phyloP scores from a whole-genome alignment of 2,888 invertebrate genomes.

The Thumatha senex region DNA sequence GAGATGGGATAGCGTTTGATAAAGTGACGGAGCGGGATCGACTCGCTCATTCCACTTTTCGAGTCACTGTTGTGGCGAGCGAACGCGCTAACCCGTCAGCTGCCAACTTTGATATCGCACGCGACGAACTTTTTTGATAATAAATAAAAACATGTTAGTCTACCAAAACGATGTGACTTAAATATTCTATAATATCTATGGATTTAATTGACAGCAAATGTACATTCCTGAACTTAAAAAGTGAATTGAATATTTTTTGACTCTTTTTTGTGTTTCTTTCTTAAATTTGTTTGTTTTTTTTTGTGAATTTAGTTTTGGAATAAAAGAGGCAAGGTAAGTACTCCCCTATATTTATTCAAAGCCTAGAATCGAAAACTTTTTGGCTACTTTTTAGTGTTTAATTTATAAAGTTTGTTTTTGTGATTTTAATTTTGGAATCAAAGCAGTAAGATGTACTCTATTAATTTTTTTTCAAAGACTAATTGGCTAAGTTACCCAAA shows the following conservation, averaged over 20 bases:
- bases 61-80: constrained; percentile 50
- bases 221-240: constrained; percentile 17
- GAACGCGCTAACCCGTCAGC: constrained; percentile 43
- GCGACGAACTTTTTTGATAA: constrained; percentile 38
- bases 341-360: constrained; percentile 12
- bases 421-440: constrained; percentile 18
- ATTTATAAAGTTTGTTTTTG: too few species aligned
- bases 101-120: constrained; percentile 33
- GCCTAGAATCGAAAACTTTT: too few species aligned
- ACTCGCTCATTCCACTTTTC: constrained; percentile 61
- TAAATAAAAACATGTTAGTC: constrained; percentile 46
- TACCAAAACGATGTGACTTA: constrained; percentile 52
- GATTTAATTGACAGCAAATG: constrained; percentile 24
- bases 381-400: too few species aligned
- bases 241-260: constrained; percentile 18
- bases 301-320: constrained; percentile 15
- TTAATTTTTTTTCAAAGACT: too few species aligned
- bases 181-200: constrained; percentile 27
- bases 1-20: constrained; percentile 46
- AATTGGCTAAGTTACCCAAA: too few species aligned
- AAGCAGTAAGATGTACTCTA: constrained; percentile 29
- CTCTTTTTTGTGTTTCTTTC: constrained; percentile 7
- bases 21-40: constrained; percentile 46
- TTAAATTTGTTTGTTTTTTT: constrained; percentile 17
- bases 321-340: constrained; percentile 29